Percentiles rank a stretch among this genome's conserved stretches.
Conservation (phyloP, 2,113 vertebrate genomes). For the Chiloscyllium plagiosum region DNA sequence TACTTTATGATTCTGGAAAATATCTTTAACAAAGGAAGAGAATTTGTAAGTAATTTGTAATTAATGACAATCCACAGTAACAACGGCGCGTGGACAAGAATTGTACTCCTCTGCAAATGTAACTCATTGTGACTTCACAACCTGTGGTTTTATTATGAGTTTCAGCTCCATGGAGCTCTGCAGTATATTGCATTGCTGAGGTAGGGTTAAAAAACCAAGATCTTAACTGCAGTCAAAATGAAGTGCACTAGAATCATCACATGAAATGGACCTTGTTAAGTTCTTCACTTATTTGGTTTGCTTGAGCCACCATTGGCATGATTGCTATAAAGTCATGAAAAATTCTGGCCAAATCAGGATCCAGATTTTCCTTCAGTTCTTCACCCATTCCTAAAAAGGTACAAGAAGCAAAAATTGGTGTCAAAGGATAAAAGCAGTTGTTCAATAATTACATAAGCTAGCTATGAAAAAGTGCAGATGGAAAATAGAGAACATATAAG, state of each 20-base stretch:
- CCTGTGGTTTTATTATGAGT: background rate
- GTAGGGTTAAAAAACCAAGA: background rate
- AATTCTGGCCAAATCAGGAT: background rate
- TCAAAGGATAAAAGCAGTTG: background rate
- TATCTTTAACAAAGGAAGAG: background rate
- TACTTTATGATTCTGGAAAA: background rate
- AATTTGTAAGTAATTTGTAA: background rate
- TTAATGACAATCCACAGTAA: background rate
- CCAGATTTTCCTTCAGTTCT: background rate
- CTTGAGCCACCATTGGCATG: conserved; percentile 15
- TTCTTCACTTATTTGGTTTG: conserved; percentile 31
- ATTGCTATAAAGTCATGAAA: conserved; percentile 18
- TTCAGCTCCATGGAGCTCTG: background rate
- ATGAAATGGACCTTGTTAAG: conserved; percentile 24
- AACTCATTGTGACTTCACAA: background rate
- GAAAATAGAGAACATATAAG: background rate
- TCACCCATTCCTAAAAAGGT: background rate
- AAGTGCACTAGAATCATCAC: background rate
- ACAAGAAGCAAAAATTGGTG: background rate
- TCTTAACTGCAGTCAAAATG: background rate
- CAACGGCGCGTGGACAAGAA: background rate
- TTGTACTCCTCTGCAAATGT: background rate
- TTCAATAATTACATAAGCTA: background rate
- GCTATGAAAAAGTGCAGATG: background rate
- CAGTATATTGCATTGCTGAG: background rate